Percentiles rank a stretch among this genome's conserved stretches.
These are phyloP conservation scores for Merluccius polli DNA, from an alignment of 2,797 vertebrate genomes.

Conservation along the genomic window DNA sequence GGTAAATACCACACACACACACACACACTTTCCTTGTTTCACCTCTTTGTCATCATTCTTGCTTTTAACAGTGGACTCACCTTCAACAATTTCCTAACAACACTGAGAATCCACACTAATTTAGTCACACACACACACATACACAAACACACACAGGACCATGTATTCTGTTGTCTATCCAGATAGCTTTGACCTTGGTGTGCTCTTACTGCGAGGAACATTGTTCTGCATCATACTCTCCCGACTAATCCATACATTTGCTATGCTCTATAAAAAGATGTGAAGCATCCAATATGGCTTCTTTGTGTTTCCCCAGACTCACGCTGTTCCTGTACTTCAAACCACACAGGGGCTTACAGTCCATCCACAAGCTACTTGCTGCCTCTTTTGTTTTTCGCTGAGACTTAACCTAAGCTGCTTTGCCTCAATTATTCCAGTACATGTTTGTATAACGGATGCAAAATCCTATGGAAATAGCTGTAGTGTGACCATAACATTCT, in stretches of 20 bases:
- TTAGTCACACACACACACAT: constrained; percentile 4
- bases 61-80: constrained; percentile 20
- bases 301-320: not conserved
- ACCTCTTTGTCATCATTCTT: constrained; percentile 2
- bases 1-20: constrained; percentile 28
- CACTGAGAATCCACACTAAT: too few relatives aligned
- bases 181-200: too few relatives aligned
- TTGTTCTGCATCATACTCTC: too few relatives aligned
- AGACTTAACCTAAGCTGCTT: not conserved
- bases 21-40: constrained; percentile 17
- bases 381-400: not conserved
- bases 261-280: too few relatives aligned
- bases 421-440: not conserved
- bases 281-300: not conserved
- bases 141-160: not conserved
- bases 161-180: too few relatives aligned
- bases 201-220: too few relatives aligned
- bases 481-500: too few relatives aligned
- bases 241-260: too few relatives aligned
- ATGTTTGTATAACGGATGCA: not conserved
- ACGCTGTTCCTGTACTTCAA: not conserved
- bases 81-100: constrained; percentile 16
- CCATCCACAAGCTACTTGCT: not conserved
- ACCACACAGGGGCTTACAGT: not conserved
- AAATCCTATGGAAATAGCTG: too few relatives aligned